Percentiles rank a stretch among this genome's conserved stretches.
Evolutionary conservation across 2,888 invertebrate species (phyloP).

Genomic region (Phyllotreta cruciferae): DNA sequence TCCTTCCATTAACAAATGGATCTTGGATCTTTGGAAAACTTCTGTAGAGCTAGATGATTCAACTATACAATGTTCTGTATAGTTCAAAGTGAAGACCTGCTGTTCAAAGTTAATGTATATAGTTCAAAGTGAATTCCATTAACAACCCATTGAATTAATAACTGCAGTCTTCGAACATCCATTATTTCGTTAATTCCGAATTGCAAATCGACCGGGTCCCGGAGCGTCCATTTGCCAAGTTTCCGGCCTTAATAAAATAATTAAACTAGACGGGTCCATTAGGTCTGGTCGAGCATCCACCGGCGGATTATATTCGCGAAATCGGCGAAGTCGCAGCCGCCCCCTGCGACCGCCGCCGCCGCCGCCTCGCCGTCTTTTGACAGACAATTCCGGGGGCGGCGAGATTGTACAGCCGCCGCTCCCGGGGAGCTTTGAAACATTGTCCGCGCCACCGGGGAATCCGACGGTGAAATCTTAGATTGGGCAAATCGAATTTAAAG

Average conservation of each 20-base stretch:
- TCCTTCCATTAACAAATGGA: too few species aligned
- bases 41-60: too few species aligned
- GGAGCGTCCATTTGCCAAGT: constrained; percentile 15
- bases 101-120: too few species aligned
- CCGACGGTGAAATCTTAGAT: constrained; percentile 7
- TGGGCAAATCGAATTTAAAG: constrained; percentile 2
- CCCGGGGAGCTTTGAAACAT: background rate
- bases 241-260: constrained; percentile 24
- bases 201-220: constrained; percentile 21
- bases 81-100: too few species aligned
- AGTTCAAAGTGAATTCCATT: too few species aligned
- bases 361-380: constrained; percentile 14
- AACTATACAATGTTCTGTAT: too few species aligned
- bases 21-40: too few species aligned
- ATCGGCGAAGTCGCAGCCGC: constrained; percentile 18
- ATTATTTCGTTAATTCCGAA: constrained; percentile 20
- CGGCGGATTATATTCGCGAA: constrained; percentile 21
- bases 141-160: too few species aligned
- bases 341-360: background rate
- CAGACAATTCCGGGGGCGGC: constrained; percentile 8
- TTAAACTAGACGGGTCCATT: constrained; percentile 27
- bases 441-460: constrained; percentile 4
- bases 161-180: constrained; percentile 5
- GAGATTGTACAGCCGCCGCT: background rate
- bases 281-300: constrained; percentile 13